A percentile compares a stretch with the other conserved stretches of the same genome.
phyloP scores from a whole-genome alignment of 2,113 vertebrate genomes.

The Platycercus adscitus region DNA sequence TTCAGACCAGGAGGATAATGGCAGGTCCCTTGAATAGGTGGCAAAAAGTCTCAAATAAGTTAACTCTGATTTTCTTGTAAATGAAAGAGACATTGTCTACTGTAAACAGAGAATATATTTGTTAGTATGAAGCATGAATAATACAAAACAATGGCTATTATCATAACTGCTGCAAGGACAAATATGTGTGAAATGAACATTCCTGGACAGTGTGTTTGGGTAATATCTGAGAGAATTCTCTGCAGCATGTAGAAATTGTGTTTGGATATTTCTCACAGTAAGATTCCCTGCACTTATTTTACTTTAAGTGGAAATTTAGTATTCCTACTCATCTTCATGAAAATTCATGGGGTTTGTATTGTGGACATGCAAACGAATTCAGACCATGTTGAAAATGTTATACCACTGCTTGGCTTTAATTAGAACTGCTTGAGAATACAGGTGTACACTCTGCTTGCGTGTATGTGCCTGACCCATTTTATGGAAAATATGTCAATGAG shows the following conservation, averaged over 20 bases:
- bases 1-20: not conserved
- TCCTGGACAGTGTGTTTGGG: not conserved
- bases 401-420: not conserved
- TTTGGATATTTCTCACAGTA: not conserved
- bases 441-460: not conserved
- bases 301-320: not conserved
- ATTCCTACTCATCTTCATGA: not conserved
- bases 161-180: not conserved
- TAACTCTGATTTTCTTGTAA: not conserved
- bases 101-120: conserved; percentile 1
- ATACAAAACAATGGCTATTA: not conserved
- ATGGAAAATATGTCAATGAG: not conserved
- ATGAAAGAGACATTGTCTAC: not conserved
- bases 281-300: not conserved
- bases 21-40: not conserved
- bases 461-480: not conserved
- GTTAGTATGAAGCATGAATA: not conserved
- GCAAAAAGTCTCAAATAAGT: not conserved
- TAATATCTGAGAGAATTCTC: not conserved
- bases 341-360: not conserved
- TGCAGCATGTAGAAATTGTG: not conserved
- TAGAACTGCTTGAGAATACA: not conserved
- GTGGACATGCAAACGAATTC: not conserved
- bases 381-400: not conserved
- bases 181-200: not conserved